Conservation (phyloP, 2,888 invertebrate genomes). For the Endomychus coccineus region DNA sequence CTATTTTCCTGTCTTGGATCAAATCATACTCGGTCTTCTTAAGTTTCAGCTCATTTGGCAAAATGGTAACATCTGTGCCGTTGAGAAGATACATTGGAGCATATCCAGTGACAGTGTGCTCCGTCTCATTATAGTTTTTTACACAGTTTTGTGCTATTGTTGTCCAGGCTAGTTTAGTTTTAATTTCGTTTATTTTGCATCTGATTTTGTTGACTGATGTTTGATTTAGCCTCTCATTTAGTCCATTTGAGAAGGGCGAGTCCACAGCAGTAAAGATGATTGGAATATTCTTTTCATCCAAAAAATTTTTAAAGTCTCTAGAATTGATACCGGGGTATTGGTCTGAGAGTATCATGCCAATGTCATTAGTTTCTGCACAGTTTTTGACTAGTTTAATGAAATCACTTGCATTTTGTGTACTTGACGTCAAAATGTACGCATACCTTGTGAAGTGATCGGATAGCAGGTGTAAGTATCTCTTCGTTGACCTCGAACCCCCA, state of each 20-base stretch:
- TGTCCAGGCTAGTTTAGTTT: slow-evolving; percentile 20
- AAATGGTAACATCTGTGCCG: slow-evolving; percentile 16
- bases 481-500: slow-evolving; percentile 9
- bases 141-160: slow-evolving; percentile 22
- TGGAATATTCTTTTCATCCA: too few relatives aligned
- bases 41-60: slow-evolving; percentile 18
- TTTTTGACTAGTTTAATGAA: slow-evolving; percentile 6
- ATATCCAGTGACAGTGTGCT: slow-evolving; percentile 25
- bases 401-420: slow-evolving; percentile 6
- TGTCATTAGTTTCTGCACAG: background rate
- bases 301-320: too few relatives aligned
- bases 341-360: slow-evolving; percentile 13
- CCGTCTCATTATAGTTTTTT: slow-evolving; percentile 28
- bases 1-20: slow-evolving; percentile 14
- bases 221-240: too few relatives aligned
- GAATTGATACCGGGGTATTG: slow-evolving; percentile 30
- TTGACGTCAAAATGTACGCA: slow-evolving; percentile 6
- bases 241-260: too few relatives aligned
- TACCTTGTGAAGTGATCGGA: slow-evolving; percentile 9
- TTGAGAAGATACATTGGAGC: slow-evolving; percentile 20
- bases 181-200: slow-evolving; percentile 20
- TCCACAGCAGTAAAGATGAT: too few relatives aligned
- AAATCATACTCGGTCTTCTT: slow-evolving; percentile 8
- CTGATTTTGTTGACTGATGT: slow-evolving; percentile 22
- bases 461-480: slow-evolving; percentile 8